phyloP scores from a whole-genome alignment of 2,888 invertebrate species.

The Bibio marci region DNA sequence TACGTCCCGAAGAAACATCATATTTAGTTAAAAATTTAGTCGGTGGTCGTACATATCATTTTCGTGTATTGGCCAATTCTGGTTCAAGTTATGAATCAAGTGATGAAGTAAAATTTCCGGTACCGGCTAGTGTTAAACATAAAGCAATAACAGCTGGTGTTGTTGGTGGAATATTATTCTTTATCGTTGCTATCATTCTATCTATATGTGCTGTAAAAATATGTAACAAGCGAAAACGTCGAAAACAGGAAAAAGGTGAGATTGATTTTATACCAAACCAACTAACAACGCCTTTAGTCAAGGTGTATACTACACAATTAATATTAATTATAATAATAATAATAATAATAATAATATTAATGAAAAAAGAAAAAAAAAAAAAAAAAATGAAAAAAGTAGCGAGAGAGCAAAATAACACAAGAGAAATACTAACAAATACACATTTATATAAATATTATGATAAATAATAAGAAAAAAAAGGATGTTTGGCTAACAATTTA shows the following conservation, averaged over 20 bases:
- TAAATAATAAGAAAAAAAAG: too few species aligned
- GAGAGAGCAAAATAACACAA: too few species aligned
- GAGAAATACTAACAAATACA: too few species aligned
- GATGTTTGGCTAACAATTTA: too few species aligned
- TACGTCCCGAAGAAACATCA: constrained; percentile 75
- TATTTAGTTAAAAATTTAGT: constrained; percentile 87
- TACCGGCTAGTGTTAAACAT: constrained; percentile 81
- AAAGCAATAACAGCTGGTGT: constrained; percentile 93
- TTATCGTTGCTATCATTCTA: constrained; percentile 92
- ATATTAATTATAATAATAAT: too few species aligned
- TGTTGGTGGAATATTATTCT: constrained; percentile 91
- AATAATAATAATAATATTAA: too few species aligned
- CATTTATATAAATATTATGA: too few species aligned
- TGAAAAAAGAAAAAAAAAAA: too few species aligned
- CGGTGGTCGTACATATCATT: constrained; percentile 80
- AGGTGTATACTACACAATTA: constrained; percentile 4
- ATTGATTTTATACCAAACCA: constrained; percentile 9
- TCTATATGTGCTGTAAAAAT: constrained; percentile 96
- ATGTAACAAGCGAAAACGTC: constrained; percentile 90
- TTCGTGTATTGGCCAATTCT: constrained; percentile 78
- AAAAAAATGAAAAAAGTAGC: too few species aligned
- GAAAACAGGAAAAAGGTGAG: constrained; percentile 96
- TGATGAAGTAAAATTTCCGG: constrained; percentile 74
- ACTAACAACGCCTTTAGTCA: constrained; percentile 5
- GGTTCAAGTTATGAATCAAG: constrained; percentile 73